A percentile compares a stretch with the other conserved stretches of the same genome.
phyloP scores from a whole-genome alignment of 1,140 invertebrate genomes.

The Atta texana region DNA sequence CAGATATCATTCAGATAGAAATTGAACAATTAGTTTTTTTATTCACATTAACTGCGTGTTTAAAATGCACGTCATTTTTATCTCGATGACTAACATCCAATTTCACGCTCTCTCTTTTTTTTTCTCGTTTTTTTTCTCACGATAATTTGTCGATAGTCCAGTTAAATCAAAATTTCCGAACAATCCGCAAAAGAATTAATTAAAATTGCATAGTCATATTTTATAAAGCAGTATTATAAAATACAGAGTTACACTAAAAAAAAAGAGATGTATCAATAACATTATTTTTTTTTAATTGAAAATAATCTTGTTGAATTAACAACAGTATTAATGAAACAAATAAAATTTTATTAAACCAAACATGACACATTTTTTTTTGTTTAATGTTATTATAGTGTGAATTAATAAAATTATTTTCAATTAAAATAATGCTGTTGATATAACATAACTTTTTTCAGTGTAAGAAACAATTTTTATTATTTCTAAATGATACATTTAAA shows the following conservation, averaged over 20 bases:
- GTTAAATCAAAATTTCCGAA: constrained; percentile 15
- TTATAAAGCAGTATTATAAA: background rate
- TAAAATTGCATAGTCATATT: constrained; percentile 7
- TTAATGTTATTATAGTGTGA: too few species aligned
- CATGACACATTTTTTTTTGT: too few species aligned
- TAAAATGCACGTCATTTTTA: background rate
- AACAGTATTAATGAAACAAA: too few species aligned
- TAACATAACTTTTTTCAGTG: too few species aligned
- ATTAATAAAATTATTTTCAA: too few species aligned
- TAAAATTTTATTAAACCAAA: too few species aligned
- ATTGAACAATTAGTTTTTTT: background rate
- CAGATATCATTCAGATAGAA: background rate
- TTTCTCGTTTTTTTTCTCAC: background rate
- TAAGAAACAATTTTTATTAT: background rate
- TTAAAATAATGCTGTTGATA: too few species aligned
- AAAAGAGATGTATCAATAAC: too few species aligned
- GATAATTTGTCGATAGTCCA: background rate
- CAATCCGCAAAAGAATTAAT: background rate
- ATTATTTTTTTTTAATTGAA: too few species aligned
- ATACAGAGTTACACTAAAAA: background rate
- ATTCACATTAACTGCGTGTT: background rate
- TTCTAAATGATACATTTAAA: background rate
- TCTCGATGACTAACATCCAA: background rate
- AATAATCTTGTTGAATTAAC: too few species aligned
- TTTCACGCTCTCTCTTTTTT: constrained; percentile 23